These are phyloP conservation scores for Entomobrya multifasciata DNA, from an alignment of 2,888 invertebrate genomes.

Conservation along the genomic window DNA sequence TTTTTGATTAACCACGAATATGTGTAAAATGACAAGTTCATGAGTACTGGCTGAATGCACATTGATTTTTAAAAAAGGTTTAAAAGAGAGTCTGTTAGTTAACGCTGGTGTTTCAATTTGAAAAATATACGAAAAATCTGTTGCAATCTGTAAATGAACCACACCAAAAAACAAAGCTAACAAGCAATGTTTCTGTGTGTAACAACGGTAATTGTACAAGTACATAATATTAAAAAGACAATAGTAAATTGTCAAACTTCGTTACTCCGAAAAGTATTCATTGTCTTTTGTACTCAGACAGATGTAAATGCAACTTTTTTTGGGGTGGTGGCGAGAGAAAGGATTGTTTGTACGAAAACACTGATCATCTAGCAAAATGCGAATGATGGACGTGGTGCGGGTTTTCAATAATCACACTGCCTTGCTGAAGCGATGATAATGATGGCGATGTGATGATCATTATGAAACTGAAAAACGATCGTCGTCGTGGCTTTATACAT, in stretches of 20 bases:
- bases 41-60: no score
- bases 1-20: conserved; percentile 44
- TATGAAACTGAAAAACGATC: conserved; percentile 29
- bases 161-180: not conserved
- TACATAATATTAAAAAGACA: conserved; percentile 53
- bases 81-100: not conserved
- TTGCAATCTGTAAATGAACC: not conserved
- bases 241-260: conserved; percentile 70
- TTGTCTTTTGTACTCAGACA: conserved; percentile 29
- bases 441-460: conserved; percentile 14
- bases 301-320: not conserved
- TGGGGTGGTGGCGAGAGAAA: not conserved
- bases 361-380: conserved; percentile 20
- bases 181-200: not conserved
- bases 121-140: not conserved
- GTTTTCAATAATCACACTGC: conserved; percentile 5
- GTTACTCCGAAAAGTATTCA: conserved; percentile 49
- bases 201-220: conserved; percentile 20
- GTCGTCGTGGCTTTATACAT: conserved; percentile 31
- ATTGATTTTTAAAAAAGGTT: conserved; percentile 4
- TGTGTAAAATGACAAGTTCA: conserved; percentile 19
- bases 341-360: not conserved
- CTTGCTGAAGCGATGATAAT: not conserved
- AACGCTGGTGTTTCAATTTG: conserved; percentile 8
- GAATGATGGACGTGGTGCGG: conserved; percentile 23